Conservation (phyloP, 30 jellyfish, hydroid and myxozoan genomes). For the Cassiopea xamachana region DNA sequence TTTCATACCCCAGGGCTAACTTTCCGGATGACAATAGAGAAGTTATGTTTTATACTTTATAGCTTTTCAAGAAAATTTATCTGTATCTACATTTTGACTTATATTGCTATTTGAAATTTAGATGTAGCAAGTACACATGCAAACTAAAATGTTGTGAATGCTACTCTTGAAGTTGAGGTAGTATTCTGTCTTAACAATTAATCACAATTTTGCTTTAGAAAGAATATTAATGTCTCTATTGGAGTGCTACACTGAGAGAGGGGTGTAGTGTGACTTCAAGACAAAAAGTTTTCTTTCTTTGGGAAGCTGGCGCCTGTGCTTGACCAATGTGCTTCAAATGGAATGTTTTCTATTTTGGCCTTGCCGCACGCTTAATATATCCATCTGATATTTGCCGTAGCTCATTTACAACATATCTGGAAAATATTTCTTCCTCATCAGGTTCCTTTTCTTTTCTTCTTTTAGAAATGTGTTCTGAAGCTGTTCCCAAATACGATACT, state of each 20-base stretch:
- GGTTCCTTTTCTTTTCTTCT: not conserved
- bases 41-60: not conserved
- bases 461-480: not conserved
- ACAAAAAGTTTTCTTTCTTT: not conserved
- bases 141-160: too few species aligned
- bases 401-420: conserved; percentile 3
- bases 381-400: conserved; percentile 11
- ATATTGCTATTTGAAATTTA: not conserved
- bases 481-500: conserved; percentile 18
- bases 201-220: not conserved
- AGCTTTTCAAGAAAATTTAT: not conserved
- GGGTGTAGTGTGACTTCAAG: not conserved
- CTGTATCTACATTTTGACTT: not conserved
- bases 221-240: not conserved
- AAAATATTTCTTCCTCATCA: conserved; percentile 15
- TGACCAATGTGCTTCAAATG: conserved; percentile 21
- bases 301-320: not conserved
- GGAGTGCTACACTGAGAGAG: not conserved
- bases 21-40: not conserved
- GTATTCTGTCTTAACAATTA: too few species aligned
- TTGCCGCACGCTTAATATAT: conserved; percentile 9
- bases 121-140: not conserved
- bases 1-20: not conserved
- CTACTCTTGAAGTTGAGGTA: too few species aligned
- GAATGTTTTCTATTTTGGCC: conserved; percentile 14